Conservation (phyloP, 2,888 invertebrate species). For the Spisula solida region DNA sequence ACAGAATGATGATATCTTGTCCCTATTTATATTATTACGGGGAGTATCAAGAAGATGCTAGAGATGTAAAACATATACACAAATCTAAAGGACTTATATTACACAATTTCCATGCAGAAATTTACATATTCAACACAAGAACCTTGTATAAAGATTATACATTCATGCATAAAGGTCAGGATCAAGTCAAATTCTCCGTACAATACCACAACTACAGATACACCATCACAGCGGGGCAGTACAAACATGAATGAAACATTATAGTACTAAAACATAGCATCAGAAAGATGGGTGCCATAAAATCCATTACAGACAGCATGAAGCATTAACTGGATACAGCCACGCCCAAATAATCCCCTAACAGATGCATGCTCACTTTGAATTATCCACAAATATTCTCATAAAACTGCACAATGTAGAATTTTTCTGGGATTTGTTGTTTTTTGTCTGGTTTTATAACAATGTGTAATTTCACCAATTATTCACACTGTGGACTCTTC, state of each 20-base stretch:
- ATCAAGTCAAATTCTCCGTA: too few relatives aligned
- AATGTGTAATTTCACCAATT: not conserved
- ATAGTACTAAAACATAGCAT: not conserved
- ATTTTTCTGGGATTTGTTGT: conserved; percentile 3
- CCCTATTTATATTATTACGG: too few relatives aligned
- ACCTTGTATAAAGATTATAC: too few relatives aligned
- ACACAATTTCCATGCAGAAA: too few relatives aligned
- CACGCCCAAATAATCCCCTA: not conserved
- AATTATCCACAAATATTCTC: not conserved
- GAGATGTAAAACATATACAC: too few relatives aligned
- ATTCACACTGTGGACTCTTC: not conserved
- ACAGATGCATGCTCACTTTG: not conserved
- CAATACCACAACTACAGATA: not conserved
- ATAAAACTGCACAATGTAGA: not conserved
- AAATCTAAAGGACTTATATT: too few relatives aligned
- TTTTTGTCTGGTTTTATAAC: not conserved
- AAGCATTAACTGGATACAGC: not conserved
- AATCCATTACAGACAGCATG: conserved; percentile 5
- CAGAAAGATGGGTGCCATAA: not conserved
- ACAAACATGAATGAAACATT: not conserved
- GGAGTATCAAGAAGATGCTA: too few relatives aligned
- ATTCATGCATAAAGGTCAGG: too few relatives aligned
- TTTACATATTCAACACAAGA: too few relatives aligned
- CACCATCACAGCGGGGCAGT: not conserved
- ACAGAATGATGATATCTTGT: too few relatives aligned